These are phyloP conservation scores for Simalia tracyae DNA, from an alignment of 2,797 vertebrate genomes.

Conservation along the genomic window DNA sequence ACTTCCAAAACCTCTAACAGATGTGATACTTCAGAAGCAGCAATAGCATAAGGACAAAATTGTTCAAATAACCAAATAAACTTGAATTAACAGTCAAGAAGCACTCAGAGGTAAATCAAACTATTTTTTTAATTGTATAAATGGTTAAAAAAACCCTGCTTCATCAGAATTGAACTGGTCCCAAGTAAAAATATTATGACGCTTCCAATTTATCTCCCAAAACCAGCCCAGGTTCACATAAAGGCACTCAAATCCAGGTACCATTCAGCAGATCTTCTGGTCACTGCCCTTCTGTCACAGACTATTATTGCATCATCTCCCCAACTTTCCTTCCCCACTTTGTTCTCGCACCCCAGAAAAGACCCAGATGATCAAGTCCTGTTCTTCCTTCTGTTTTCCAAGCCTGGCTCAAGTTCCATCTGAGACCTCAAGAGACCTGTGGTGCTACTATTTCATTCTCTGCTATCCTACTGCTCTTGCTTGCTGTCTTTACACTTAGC, in stretches of 20 bases:
- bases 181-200: background rate
- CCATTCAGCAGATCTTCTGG: background rate
- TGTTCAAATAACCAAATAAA: background rate
- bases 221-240: background rate
- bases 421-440: background rate
- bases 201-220: background rate
- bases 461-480: background rate
- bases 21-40: too few species aligned
- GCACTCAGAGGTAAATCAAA: background rate
- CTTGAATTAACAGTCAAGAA: background rate
- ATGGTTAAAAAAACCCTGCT: background rate
- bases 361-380: background rate
- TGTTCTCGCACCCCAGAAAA: background rate
- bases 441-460: background rate
- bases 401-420: background rate
- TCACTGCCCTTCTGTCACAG: background rate
- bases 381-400: background rate
- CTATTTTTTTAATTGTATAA: background rate
- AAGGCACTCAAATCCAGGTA: background rate
- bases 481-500: background rate
- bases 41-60: background rate
- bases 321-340: background rate
- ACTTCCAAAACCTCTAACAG: too few species aligned
- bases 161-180: background rate
- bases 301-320: background rate